These are phyloP conservation scores for Rhabdophis nuchalis DNA, from an alignment of 2,797 vertebrate genomes.

Conservation along the genomic window DNA sequence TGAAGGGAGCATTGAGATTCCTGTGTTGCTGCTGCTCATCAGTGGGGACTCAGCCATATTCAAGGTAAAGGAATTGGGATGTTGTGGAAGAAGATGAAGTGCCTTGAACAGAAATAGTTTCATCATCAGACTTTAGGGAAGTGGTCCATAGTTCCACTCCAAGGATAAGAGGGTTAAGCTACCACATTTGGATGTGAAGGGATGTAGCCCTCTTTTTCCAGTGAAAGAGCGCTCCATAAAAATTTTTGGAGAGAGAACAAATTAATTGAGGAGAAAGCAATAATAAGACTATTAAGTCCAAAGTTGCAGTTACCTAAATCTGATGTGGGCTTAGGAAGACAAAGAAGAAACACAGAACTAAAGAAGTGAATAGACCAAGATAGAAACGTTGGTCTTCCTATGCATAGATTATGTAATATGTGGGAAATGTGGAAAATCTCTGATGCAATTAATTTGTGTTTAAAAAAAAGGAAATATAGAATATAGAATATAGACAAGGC, in stretches of 20 bases:
- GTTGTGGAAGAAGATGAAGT: background rate
- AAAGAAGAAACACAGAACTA: background rate
- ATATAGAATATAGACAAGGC: background rate
- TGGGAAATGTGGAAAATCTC: background rate
- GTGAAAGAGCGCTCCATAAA: background rate
- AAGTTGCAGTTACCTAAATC: background rate
- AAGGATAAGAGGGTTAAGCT: background rate
- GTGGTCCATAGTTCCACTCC: background rate
- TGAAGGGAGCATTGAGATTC: slow-evolving; percentile 83
- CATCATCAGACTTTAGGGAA: background rate
- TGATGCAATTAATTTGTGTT: background rate
- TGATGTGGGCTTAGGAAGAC: background rate
- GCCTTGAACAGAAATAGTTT: background rate
- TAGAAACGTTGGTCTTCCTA: background rate
- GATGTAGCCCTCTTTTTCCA: background rate
- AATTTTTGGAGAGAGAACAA: background rate
- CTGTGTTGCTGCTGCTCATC: slow-evolving; percentile 83
- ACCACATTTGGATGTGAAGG: background rate
- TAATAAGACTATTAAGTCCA: background rate
- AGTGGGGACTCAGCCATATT: slow-evolving; percentile 76
- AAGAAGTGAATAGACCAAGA: background rate
- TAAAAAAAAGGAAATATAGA: too few relatives aligned
- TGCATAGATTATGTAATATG: too few relatives aligned
- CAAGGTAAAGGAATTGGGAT: slow-evolving; percentile 64
- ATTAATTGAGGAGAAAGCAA: background rate